Evolutionary conservation across 2,888 invertebrate species (phyloP).

Genomic region (Oxystoma pomonae): DNA sequence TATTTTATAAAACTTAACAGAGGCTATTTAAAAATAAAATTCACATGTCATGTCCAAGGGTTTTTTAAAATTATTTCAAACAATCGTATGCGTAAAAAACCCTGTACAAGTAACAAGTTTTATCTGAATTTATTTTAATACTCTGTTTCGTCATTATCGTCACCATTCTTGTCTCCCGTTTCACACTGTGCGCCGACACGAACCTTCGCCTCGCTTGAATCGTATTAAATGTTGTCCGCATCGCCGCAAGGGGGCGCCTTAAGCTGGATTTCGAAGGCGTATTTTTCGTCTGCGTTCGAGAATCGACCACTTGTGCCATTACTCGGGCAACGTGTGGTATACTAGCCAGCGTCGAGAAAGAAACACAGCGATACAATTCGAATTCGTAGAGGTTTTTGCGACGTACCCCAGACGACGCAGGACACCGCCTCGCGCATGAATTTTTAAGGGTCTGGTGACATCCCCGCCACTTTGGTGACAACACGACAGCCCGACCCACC

Average conservation of each 20-base stretch:
- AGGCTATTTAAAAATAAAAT: no score
- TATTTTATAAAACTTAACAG: no score
- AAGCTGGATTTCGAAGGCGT: constrained; percentile 45
- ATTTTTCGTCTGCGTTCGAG: constrained; percentile 26
- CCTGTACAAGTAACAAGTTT: no score
- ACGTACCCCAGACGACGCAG: constrained; percentile 46
- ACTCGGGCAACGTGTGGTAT: no score
- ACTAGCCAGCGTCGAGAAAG: no score
- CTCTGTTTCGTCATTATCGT: no score
- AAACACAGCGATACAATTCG: no score
- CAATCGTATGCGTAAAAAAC: no score
- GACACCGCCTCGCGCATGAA: constrained; percentile 46
- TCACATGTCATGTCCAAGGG: no score
- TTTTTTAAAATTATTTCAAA: no score
- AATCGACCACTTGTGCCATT: neutral
- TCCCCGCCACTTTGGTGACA: constrained; percentile 45
- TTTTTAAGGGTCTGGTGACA: constrained; percentile 40
- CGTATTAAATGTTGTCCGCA: constrained; percentile 7
- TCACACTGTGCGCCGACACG: neutral
- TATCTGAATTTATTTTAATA: no score
- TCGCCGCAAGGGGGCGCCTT: constrained; percentile 43
- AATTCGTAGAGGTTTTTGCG: constrained; percentile 38
- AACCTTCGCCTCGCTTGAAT: neutral
- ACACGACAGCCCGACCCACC: constrained; percentile 47
- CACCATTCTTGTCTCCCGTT: no score